phyloP scores from a whole-genome alignment of 2,113 vertebrate species.

The Anoplopoma fimbria region DNA sequence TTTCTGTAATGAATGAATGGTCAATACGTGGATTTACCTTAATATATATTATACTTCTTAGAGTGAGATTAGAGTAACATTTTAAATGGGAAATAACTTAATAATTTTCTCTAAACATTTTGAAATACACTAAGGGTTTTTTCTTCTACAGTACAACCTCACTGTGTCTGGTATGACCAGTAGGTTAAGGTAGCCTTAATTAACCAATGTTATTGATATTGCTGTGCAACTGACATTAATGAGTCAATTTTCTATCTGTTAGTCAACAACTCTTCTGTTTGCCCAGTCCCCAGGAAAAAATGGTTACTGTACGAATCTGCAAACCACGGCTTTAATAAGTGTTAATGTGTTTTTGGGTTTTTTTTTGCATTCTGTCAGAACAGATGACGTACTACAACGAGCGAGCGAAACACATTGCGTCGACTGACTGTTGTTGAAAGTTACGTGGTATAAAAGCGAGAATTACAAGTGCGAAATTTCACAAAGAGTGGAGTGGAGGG shows the following conservation, averaged over 20 bases:
- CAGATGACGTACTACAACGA: no score
- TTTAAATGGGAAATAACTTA: background rate
- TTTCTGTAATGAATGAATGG: background rate
- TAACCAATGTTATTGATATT: background rate
- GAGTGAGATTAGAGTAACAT: background rate
- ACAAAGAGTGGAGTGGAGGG: no score
- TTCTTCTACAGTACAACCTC: no score
- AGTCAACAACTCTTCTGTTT: background rate
- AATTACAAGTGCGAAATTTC: background rate
- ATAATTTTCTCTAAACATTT: background rate
- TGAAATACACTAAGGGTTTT: background rate
- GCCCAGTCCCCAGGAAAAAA: background rate
- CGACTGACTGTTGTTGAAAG: background rate
- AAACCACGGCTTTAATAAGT: no score
- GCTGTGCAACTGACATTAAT: background rate
- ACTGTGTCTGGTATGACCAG: background rate
- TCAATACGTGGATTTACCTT: constrained; percentile 1
- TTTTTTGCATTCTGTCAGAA: no score
- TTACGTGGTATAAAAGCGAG: background rate
- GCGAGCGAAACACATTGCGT: background rate
- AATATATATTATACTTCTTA: background rate
- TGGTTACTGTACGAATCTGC: background rate
- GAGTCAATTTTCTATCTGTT: background rate
- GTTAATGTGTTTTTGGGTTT: no score
- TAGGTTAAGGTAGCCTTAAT: background rate